These are phyloP conservation scores for Linepithema humile DNA, from an alignment of 1,140 invertebrate species.

Conservation along the genomic window DNA sequence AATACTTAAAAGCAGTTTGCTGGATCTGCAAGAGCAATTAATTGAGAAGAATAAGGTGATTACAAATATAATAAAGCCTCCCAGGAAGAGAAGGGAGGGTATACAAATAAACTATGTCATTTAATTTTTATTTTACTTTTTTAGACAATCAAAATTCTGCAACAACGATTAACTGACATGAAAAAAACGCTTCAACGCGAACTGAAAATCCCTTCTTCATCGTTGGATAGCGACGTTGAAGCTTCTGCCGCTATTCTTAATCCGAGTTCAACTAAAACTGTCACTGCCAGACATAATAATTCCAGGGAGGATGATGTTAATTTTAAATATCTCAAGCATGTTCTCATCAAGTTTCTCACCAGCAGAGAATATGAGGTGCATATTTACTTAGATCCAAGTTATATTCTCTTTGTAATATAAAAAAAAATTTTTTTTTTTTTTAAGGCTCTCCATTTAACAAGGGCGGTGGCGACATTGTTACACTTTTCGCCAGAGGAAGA, in stretches of 20 bases:
- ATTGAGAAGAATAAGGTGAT: conserved; percentile 86
- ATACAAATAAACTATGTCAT: not conserved
- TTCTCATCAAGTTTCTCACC: conserved; percentile 96
- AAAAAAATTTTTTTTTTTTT: conserved; percentile 5
- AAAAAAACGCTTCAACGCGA: conserved; percentile 96
- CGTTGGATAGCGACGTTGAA: conserved; percentile 78
- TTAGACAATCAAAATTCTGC: conserved; percentile 94
- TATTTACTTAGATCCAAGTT: conserved; percentile 19
- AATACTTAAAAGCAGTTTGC: conserved; percentile 86
- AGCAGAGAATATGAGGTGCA: conserved; percentile 92
- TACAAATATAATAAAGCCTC: not conserved
- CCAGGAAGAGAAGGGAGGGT: too few species aligned
- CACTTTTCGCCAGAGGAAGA: conserved; percentile 95
- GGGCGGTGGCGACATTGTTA: conserved; percentile 93
- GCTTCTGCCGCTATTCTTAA: conserved; percentile 82
- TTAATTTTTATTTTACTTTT: conserved; percentile 60
- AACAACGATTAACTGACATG: conserved; percentile 94
- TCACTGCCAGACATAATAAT: conserved; percentile 78
- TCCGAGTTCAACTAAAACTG: conserved; percentile 85
- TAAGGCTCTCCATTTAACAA: conserved; percentile 94
- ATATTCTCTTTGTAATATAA: not conserved
- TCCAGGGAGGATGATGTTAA: conserved; percentile 90
- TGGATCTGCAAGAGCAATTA: conserved; percentile 90
- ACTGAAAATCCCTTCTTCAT: conserved; percentile 86
- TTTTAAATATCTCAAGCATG: conserved; percentile 95